A percentile compares a stretch with the other conserved stretches of the same genome.
Evolutionary conservation across 2,888 invertebrate species (phyloP).

Genomic region (Ptilodon capucinus): DNA sequence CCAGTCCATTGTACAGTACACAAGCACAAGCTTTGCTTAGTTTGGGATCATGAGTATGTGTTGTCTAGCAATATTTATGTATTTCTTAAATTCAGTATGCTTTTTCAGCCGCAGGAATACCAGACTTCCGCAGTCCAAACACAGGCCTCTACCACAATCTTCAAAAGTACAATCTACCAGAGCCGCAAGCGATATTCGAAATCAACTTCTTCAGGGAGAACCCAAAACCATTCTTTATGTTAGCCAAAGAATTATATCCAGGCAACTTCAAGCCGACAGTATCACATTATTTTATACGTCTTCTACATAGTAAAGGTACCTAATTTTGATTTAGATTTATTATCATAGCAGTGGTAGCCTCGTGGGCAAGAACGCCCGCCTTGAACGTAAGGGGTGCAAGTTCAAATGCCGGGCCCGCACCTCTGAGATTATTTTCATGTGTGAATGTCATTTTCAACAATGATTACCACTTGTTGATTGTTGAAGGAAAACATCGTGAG

Average conservation of each 20-base stretch:
- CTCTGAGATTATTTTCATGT: no score
- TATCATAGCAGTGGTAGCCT: no score
- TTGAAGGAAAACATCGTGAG: no score
- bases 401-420: no score
- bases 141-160: conserved; percentile 96
- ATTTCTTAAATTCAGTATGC: not conserved
- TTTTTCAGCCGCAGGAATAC: conserved; percentile 94
- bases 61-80: no score
- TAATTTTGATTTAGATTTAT: not conserved
- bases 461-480: no score
- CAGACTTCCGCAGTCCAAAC: conserved; percentile 96
- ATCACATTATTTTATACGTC: conserved; percentile 94
- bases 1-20: no score
- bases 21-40: no score
- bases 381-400: no score
- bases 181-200: conserved; percentile 96
- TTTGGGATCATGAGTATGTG: no score
- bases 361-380: no score
- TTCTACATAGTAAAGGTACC: conserved; percentile 91
- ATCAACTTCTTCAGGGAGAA: conserved; percentile 93
- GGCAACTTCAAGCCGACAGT: conserved; percentile 94
- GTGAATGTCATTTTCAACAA: no score
- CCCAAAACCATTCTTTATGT: conserved; percentile 95
- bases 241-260: conserved; percentile 95
- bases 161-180: conserved; percentile 94